phyloP scores from a whole-genome alignment of 2,113 vertebrate genomes.

The Fulmarus glacialis region DNA sequence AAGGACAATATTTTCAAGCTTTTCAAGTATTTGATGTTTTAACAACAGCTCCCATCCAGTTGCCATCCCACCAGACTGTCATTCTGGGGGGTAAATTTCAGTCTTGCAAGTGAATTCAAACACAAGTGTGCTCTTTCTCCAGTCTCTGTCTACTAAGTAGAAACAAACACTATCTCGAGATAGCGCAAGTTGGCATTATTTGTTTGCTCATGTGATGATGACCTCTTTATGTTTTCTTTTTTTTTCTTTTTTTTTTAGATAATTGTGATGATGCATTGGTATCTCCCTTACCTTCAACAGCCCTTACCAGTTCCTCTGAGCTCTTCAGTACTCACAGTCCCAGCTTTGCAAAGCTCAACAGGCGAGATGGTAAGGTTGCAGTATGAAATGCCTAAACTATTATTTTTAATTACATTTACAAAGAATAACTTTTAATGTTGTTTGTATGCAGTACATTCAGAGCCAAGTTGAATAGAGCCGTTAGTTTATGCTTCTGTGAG shows the following conservation, averaged over 20 bases:
- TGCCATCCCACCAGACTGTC: background rate
- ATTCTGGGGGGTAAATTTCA: background rate
- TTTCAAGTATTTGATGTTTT: rapidly evolving
- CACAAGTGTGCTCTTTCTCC: background rate
- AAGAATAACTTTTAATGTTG: background rate
- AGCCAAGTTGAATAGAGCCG: background rate
- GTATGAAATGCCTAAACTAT: background rate
- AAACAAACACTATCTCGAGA: background rate
- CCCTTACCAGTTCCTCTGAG: slow-evolving; percentile 92
- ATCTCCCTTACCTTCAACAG: slow-evolving; percentile 79
- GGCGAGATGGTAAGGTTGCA: slow-evolving; percentile 84
- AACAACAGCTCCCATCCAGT: background rate
- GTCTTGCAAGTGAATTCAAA: background rate
- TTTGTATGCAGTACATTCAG: background rate
- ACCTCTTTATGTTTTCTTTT: slow-evolving; percentile 36
- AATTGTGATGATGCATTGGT: slow-evolving; percentile 87
- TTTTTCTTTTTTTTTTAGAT: slow-evolving; percentile 72
- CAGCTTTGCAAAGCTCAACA: slow-evolving; percentile 90
- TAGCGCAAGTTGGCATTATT: background rate
- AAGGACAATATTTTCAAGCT: background rate
- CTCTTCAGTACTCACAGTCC: slow-evolving; percentile 80
- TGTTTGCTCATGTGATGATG: slow-evolving; percentile 21
- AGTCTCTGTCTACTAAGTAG: background rate
- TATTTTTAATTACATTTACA: background rate
- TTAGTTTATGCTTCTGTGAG: background rate